Conservation (phyloP, 2,888 invertebrate species). For the Caenorhabditis sp. region DNA sequence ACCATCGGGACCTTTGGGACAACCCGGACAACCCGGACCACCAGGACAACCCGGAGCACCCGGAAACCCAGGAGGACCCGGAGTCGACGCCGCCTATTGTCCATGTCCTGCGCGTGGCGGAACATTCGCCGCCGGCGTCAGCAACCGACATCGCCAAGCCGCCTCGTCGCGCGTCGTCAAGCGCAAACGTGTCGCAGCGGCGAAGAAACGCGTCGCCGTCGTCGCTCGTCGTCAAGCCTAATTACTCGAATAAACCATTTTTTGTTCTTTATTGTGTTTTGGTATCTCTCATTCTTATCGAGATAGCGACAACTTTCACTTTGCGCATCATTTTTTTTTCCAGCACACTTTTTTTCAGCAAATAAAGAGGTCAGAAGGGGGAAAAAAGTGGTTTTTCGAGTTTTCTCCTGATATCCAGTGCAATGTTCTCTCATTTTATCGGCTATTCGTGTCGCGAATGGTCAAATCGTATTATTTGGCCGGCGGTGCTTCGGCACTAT, state of each 20-base stretch:
- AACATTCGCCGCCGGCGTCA: conserved; percentile 7
- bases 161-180: conserved; percentile 37
- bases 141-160: conserved; percentile 24
- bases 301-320: too few relatives aligned
- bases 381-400: neutral
- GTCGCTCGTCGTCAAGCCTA: conserved; percentile 37
- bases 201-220: conserved; percentile 28
- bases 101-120: conserved; percentile 37
- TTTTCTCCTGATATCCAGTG: neutral
- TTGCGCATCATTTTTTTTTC: too few relatives aligned
- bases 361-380: too few relatives aligned
- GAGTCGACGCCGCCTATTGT: conserved; percentile 30
- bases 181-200: conserved; percentile 24
- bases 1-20: conserved; percentile 40
- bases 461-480: conserved; percentile 34
- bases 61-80: conserved; percentile 39
- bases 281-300: neutral
- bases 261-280: too few relatives aligned
- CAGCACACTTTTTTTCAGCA: too few relatives aligned
- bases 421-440: neutral
- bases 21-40: conserved; percentile 43
- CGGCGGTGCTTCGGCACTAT: conserved; percentile 29
- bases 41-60: conserved; percentile 46
- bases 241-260: neutral
- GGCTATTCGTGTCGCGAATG: conserved; percentile 10